Evolutionary conservation across 2,113 vertebrate genomes (phyloP).

Genomic region (Vanacampus margaritifer): DNA sequence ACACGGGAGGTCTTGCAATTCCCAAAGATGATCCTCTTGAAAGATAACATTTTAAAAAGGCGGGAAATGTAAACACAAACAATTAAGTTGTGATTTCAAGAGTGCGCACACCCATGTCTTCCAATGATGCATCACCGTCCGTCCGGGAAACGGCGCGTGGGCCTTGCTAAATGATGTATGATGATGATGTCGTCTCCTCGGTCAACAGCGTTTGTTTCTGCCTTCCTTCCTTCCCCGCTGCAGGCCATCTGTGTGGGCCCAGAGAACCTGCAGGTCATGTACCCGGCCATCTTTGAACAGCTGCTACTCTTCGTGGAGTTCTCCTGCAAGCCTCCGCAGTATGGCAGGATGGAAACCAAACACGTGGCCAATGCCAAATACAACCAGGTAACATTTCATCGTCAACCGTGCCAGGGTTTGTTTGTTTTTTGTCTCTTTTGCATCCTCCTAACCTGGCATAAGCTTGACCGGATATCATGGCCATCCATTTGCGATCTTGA

Average conservation of each 20-base stretch:
- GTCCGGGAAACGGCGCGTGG: slow-evolving; percentile 29
- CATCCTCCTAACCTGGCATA: not conserved
- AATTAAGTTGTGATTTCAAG: not conserved
- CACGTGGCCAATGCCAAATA: slow-evolving; percentile 98
- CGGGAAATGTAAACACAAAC: not conserved
- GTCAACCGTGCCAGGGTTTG: not conserved
- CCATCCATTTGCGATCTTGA: slow-evolving; percentile 16
- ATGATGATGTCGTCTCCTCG: slow-evolving; percentile 27
- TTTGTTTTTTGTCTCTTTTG: not conserved
- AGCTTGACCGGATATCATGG: slow-evolving; percentile 21
- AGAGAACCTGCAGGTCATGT: slow-evolving; percentile 98
- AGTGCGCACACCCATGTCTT: slow-evolving; percentile 2
- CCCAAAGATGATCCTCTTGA: no score
- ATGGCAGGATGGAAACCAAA: slow-evolving; percentile 96
- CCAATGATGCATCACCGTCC: slow-evolving; percentile 11
- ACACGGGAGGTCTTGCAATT: no score
- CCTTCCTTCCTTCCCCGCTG: slow-evolving; percentile 51
- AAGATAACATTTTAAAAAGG: no score
- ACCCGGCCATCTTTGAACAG: slow-evolving; percentile 97
- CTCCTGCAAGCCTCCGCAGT: slow-evolving; percentile 96
- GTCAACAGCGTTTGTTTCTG: slow-evolving; percentile 60
- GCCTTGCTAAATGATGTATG: slow-evolving; percentile 47
- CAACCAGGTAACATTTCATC: slow-evolving; percentile 83
- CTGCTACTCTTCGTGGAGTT: slow-evolving; percentile 96
- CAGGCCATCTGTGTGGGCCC: slow-evolving; percentile 96